Evolutionary conservation across 2,113 vertebrate species (phyloP).

Genomic region (Steatornis caripensis): DNA sequence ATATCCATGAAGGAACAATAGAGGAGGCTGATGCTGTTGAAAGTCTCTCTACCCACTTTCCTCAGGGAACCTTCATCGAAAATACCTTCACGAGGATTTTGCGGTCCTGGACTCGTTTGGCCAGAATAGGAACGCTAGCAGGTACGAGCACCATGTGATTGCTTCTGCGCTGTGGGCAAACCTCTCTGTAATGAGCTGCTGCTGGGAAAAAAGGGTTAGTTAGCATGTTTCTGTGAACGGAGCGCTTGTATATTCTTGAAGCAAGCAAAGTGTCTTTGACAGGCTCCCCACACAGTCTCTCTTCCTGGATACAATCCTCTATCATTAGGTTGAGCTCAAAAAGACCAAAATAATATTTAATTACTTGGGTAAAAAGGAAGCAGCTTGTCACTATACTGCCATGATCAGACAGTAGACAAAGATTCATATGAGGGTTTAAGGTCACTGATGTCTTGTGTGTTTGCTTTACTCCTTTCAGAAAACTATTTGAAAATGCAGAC

Average conservation of each 20-base stretch:
- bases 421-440: background rate
- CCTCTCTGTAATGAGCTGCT: background rate
- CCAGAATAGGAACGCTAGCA: background rate
- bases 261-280: background rate
- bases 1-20: background rate
- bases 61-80: background rate
- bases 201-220: background rate
- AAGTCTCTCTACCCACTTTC: background rate
- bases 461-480: background rate
- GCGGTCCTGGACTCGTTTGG: background rate
- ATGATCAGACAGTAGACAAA: background rate
- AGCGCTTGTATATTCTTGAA: background rate
- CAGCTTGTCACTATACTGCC: background rate
- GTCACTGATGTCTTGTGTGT: background rate
- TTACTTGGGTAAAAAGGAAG: background rate
- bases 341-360: background rate
- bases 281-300: background rate
- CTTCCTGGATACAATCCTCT: background rate
- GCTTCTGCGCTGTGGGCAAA: background rate
- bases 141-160: background rate
- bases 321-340: background rate
- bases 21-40: background rate
- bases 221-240: background rate
- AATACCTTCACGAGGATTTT: background rate
- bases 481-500: background rate